A percentile compares a stretch with the other conserved stretches of the same genome.
These are phyloP conservation scores for Achroia grisella DNA, from an alignment of 1,140 invertebrate species.

Conservation along the genomic window DNA sequence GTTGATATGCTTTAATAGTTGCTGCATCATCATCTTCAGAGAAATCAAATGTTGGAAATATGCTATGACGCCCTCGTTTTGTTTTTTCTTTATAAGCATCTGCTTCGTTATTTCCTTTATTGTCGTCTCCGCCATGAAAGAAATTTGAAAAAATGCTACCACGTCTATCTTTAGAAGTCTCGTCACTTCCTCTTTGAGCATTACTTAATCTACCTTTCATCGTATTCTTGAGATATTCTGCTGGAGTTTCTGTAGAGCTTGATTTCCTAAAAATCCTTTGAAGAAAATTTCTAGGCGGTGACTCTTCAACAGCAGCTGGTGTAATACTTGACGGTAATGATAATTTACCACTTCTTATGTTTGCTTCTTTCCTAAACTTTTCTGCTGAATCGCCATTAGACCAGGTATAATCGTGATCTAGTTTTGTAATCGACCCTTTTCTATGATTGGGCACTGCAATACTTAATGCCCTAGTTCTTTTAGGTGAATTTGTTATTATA, in stretches of 20 bases:
- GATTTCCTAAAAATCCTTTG: slow-evolving; percentile 45
- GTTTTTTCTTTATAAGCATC: slow-evolving; percentile 51
- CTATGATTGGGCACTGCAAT: slow-evolving; percentile 63
- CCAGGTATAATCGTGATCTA: slow-evolving; percentile 79
- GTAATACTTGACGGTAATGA: slow-evolving; percentile 39
- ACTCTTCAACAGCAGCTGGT: slow-evolving; percentile 15
- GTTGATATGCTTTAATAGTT: slow-evolving; percentile 35
- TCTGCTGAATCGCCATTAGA: slow-evolving; percentile 77
- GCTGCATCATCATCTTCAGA: slow-evolving; percentile 23
- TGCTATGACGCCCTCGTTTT: slow-evolving; percentile 48
- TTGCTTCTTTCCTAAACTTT: slow-evolving; percentile 74
- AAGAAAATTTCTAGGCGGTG: slow-evolving; percentile 43
- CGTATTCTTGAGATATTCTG: slow-evolving; percentile 51
- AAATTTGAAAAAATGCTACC: slow-evolving; percentile 39
- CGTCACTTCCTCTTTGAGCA: slow-evolving; percentile 28
- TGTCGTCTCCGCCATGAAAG: slow-evolving; percentile 20
- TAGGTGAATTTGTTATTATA: slow-evolving; percentile 53
- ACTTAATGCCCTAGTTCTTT: slow-evolving; percentile 72
- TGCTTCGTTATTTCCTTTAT: slow-evolving; percentile 17
- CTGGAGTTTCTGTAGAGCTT: slow-evolving; percentile 45
- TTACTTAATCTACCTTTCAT: slow-evolving; percentile 44
- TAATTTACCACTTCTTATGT: slow-evolving; percentile 53
- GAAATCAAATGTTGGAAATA: slow-evolving; percentile 60
- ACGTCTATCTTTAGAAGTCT: slow-evolving; percentile 31
- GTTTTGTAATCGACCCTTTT: slow-evolving; percentile 50